phyloP scores from a whole-genome alignment of 2,888 invertebrate genomes.

The Habroteleia sp. region DNA sequence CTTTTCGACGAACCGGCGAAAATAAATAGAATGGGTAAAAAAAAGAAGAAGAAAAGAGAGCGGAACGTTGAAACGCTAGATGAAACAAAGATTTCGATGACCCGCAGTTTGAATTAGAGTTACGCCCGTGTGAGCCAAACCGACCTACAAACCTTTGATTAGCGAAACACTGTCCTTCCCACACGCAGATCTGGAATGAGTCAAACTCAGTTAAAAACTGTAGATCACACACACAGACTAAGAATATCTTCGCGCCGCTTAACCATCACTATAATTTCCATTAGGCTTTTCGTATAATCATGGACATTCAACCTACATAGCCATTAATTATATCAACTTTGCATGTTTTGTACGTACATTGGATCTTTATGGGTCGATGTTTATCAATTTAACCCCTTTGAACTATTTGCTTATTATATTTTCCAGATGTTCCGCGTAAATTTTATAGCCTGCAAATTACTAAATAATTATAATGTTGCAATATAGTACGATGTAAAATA shows the following conservation, averaged over 20 bases:
- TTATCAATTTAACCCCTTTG: conserved; percentile 4
- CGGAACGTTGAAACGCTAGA: conserved; percentile 24
- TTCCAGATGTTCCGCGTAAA: too few species aligned
- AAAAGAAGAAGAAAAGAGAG: conserved; percentile 19
- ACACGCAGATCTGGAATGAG: conserved; percentile 75
- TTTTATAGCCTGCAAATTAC: too few species aligned
- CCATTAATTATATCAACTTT: conserved; percentile 53
- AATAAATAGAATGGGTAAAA: conserved; percentile 57
- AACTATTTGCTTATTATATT: too few species aligned
- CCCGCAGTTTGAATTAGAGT: conserved; percentile 72
- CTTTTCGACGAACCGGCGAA: conserved; percentile 55
- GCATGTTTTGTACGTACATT: conserved; percentile 17
- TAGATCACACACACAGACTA: conserved; percentile 67
- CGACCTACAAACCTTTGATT: conserved; percentile 81
- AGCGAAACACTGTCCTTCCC: conserved; percentile 78
- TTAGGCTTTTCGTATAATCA: conserved; percentile 75
- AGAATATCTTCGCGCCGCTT: conserved; percentile 78
- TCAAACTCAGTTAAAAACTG: conserved; percentile 75
- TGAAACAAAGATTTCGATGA: conserved; percentile 22
- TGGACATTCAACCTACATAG: conserved; percentile 2
- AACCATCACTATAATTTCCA: conserved; percentile 79
- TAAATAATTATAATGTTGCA: too few species aligned
- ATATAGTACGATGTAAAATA: too few species aligned
- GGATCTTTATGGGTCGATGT: not conserved
- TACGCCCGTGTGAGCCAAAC: conserved; percentile 75